Evolutionary conservation across 1,140 invertebrate species (phyloP).

Genomic region (Atta texana): DNA sequence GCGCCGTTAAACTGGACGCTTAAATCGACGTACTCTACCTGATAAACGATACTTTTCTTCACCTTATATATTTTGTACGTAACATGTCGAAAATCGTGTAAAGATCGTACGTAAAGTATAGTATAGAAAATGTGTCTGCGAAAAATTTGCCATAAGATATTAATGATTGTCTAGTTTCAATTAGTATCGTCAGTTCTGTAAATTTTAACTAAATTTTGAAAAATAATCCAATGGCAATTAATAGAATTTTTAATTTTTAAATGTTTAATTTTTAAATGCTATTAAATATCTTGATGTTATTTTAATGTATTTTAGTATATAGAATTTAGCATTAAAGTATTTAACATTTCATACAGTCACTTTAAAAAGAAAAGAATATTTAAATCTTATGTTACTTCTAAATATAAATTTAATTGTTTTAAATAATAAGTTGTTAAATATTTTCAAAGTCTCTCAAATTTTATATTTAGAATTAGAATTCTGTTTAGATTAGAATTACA

Average conservation of each 20-base stretch:
- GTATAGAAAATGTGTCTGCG: not conserved
- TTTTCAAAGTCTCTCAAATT: not conserved
- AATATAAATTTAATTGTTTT: not conserved
- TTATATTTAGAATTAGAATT: not conserved
- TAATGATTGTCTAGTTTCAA: not conserved
- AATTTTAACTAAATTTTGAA: not conserved
- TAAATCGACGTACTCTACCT: constrained; percentile 50
- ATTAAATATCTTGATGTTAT: not conserved
- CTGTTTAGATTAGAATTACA: not conserved
- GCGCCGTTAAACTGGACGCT: constrained; percentile 61
- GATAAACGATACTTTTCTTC: constrained; percentile 58
- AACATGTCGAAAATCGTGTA: not conserved
- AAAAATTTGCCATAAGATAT: not conserved
- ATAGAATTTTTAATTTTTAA: not conserved
- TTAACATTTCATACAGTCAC: not conserved
- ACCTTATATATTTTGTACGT: constrained; percentile 36
- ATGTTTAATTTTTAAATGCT: not conserved
- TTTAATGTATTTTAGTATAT: not conserved
- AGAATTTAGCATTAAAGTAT: not conserved
- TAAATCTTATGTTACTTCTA: not conserved
- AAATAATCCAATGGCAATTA: not conserved
- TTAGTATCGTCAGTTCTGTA: not conserved
- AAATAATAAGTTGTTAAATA: not conserved
- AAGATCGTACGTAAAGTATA: not conserved
- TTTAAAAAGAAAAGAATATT: not conserved